These are phyloP conservation scores for Ectemnius lituratus DNA, from an alignment of 2,888 invertebrate genomes.

Conservation along the genomic window DNA sequence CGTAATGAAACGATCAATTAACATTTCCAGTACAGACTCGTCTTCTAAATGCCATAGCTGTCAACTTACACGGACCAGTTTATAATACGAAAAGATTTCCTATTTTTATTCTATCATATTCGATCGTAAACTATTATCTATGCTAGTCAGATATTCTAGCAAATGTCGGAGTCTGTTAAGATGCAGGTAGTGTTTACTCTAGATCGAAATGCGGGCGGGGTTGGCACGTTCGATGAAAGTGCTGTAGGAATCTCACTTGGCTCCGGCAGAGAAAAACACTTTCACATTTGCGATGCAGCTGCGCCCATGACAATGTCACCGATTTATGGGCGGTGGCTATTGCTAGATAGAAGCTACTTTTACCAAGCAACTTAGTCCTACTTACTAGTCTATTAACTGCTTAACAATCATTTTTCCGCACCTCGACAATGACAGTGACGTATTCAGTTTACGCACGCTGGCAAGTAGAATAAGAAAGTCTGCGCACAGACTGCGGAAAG, in stretches of 20 bases:
- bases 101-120: conserved; percentile 62
- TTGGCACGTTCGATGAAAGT: conserved; percentile 45
- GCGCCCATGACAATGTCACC: conserved; percentile 14
- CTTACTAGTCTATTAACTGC: too few species aligned
- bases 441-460: too few species aligned
- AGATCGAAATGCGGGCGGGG: not conserved
- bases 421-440: too few species aligned
- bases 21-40: conserved; percentile 9
- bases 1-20: not conserved
- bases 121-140: not conserved
- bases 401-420: too few species aligned
- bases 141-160: too few species aligned
- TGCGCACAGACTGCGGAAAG: too few species aligned
- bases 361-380: too few species aligned
- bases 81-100: conserved; percentile 10
- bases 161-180: not conserved
- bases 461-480: too few species aligned
- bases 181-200: not conserved
- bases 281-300: conserved; percentile 35
- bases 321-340: not conserved
- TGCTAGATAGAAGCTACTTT: too few species aligned
- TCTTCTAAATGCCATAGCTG: conserved; percentile 1
- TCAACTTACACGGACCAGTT: too few species aligned
- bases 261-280: conserved; percentile 35
- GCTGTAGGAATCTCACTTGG: conserved; percentile 30